Evolutionary conservation across 2,888 invertebrate species (phyloP), one percentile per base, ranked within the genome.

Genomic region (Bhutanitis thaidina): DNA sequence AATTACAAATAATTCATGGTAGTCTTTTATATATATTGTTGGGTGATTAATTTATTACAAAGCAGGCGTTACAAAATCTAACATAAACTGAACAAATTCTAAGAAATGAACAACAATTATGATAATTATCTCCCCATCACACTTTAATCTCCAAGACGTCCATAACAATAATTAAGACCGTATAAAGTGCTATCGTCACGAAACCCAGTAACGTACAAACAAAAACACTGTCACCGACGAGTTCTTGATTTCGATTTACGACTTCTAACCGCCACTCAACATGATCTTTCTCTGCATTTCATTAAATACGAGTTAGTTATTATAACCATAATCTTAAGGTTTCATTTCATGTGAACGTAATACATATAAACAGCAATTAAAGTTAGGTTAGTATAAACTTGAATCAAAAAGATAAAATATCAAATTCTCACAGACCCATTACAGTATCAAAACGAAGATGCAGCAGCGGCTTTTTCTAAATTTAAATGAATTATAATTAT

Each of bases 401-500:
- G 59, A 62, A 59, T 60, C 60, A 60, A 54, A 58, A 67, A 77
- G 76, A 79, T 80, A 80, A 75, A 78, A 69, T 80, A 84, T 82
- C 78, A 77, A 77, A 79, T 80, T 84, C 80, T 79, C 80, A 77
- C 72, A 77, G 64, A 62, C 64, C 69, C 71, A 77, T 79, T 74
- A 74, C 63, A 64, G 65, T 70, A 77, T 73, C 74, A 74, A 70
- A 77, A 76, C 65, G 67, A 69, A 80, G 75, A 75, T 71, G 74
- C 73, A 65, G 71, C 67, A 69, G 74, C 72, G 64, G 62, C 65
- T 68, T 63, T 74, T 74, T 74, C 68, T 62, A 70, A 80, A 82
- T 76, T 79, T 71, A 75, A 86, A 86, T 83, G 77, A 85, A 86
- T 80, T 79, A 80, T 83, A 85, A 88, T 86, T 87, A 83, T 77